A percentile compares a stretch with the other conserved stretches of the same genome.
Conservation (phyloP, 2,113 vertebrate species). For the Felis catus region DNA sequence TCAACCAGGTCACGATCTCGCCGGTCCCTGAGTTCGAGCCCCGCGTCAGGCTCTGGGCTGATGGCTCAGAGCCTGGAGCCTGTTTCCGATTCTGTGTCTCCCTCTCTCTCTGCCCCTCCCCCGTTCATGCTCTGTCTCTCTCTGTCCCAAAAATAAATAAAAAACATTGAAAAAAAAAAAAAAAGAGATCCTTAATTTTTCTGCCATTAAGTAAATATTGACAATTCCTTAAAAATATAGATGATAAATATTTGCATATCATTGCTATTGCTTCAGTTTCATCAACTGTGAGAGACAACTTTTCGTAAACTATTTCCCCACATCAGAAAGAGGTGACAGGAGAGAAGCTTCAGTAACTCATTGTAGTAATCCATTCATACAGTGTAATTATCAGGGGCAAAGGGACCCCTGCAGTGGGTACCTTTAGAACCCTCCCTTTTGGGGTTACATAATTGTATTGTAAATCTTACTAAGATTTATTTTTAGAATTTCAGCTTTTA, state of each 20-base stretch:
- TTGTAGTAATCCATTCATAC: background rate
- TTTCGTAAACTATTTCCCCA: background rate
- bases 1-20: no score
- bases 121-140: no score
- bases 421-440: background rate
- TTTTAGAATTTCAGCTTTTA: conserved; percentile 16
- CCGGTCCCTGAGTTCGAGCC: no score
- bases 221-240: background rate
- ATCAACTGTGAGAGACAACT: background rate
- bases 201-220: background rate
- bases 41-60: no score
- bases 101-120: no score
- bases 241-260: background rate
- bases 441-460: background rate
- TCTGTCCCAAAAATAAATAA: no score
- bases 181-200: background rate
- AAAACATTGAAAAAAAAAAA: no score
- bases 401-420: background rate
- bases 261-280: background rate
- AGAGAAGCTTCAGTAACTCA: background rate
- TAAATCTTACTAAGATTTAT: background rate
- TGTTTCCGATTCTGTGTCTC: no score
- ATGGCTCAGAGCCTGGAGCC: no score
- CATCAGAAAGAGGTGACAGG: background rate
- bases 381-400: background rate